Percentiles rank a stretch among this genome's conserved stretches.
Evolutionary conservation across 2,113 vertebrate species (phyloP).

Genomic region (Hyla sarda): DNA sequence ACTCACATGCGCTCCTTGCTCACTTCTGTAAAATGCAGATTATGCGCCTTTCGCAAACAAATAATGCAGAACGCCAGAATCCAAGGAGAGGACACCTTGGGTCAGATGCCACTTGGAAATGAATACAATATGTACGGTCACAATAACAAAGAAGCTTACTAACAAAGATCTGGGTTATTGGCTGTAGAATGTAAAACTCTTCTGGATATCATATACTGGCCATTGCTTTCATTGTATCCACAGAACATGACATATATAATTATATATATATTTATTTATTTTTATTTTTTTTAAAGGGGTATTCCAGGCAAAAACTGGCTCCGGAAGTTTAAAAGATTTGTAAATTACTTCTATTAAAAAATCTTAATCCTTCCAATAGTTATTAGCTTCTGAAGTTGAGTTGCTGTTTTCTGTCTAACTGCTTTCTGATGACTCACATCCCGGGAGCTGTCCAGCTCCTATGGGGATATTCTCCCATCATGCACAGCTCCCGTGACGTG

Average conservation of each 20-base stretch:
- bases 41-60: background rate
- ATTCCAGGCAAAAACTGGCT: too few relatives aligned
- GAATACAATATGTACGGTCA: background rate
- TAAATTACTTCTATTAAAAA: too few relatives aligned
- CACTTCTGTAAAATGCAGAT: constrained; percentile 18
- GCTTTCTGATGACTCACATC: too few relatives aligned
- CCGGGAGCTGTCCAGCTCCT: too few relatives aligned
- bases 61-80: background rate
- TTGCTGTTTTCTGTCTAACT: too few relatives aligned
- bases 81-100: background rate
- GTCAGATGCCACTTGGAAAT: background rate
- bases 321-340: too few relatives aligned
- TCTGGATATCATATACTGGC: background rate
- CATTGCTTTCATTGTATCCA: background rate
- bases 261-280: too few relatives aligned
- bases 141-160: background rate
- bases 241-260: background rate
- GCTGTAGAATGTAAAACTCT: background rate
- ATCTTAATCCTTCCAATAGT: too few relatives aligned
- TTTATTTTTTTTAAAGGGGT: too few relatives aligned
- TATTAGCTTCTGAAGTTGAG: too few relatives aligned
- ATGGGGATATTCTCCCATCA: too few relatives aligned
- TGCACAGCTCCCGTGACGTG: too few relatives aligned
- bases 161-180: background rate
- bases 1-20: constrained; percentile 44